Evolutionary conservation across 1,140 invertebrate genomes (phyloP).

Genomic region (Anastrepha ludens): DNA sequence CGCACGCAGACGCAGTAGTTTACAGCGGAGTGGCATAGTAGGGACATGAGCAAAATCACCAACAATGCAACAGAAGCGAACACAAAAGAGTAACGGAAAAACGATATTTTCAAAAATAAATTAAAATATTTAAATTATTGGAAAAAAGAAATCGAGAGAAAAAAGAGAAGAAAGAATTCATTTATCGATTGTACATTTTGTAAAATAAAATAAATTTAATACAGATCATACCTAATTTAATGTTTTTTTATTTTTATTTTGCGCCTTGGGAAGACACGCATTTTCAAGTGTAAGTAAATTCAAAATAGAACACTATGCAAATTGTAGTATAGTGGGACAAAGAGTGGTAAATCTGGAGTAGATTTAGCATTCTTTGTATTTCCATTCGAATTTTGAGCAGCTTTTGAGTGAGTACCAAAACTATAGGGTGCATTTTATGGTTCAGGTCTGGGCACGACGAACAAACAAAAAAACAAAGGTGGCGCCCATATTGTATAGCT

Average conservation of each 20-base stretch:
- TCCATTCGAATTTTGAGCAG: conserved; percentile 6
- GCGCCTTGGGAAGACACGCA: not conserved
- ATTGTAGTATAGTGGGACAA: not conserved
- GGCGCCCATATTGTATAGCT: no score
- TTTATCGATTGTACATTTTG: conserved; percentile 25
- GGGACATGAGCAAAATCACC: conserved; percentile 25
- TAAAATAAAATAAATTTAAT: conserved; percentile 23
- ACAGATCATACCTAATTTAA: conserved; percentile 19
- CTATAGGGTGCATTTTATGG: not conserved
- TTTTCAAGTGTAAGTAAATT: conserved; percentile 3
- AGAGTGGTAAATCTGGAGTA: not conserved
- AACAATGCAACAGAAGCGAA: conserved; percentile 48
- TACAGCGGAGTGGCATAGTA: conserved; percentile 17
- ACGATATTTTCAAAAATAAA: conserved; percentile 16
- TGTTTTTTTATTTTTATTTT: not conserved
- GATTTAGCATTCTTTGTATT: conserved; percentile 9
- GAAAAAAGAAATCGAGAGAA: conserved; percentile 48
- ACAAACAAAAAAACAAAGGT: no score
- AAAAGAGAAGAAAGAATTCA: conserved; percentile 50
- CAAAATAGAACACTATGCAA: no score
- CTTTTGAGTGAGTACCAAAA: conserved; percentile 29
- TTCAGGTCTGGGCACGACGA: no score
- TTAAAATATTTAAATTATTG: conserved; percentile 27
- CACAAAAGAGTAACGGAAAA: conserved; percentile 45
- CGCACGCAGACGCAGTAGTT: conserved; percentile 11